These are phyloP conservation scores for Pissodes strobi DNA, from an alignment of 1,140 invertebrate species.

Conservation along the genomic window DNA sequence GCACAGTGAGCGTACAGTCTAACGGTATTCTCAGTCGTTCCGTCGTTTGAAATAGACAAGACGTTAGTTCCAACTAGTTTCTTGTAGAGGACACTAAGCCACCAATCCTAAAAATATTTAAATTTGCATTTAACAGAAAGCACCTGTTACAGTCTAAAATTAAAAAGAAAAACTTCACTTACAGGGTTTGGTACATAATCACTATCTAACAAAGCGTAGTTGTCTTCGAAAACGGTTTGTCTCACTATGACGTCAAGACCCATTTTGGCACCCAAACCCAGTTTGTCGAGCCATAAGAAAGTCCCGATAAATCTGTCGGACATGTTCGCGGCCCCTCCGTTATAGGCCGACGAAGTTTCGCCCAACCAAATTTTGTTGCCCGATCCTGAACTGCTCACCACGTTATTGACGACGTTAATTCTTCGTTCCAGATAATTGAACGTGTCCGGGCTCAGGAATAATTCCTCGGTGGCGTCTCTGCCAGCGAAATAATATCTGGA, in stretches of 20 bases:
- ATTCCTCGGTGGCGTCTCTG: slow-evolving; percentile 61
- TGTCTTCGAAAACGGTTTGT: slow-evolving; percentile 69
- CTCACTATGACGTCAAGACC: slow-evolving; percentile 71
- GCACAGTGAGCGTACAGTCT: slow-evolving; percentile 70
- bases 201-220: slow-evolving; percentile 70
- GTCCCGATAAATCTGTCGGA: slow-evolving; percentile 74
- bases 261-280: slow-evolving; percentile 69
- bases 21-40: slow-evolving; percentile 52
- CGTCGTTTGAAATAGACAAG: slow-evolving; percentile 56
- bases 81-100: slow-evolving; percentile 73
- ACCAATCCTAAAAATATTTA: slow-evolving; percentile 74
- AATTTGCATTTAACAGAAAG: not conserved
- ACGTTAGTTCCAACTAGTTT: slow-evolving; percentile 70
- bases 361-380: slow-evolving; percentile 68
- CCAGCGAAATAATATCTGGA: slow-evolving; percentile 74
- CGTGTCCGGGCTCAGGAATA: slow-evolving; percentile 68
- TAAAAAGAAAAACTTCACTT: not conserved
- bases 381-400: slow-evolving; percentile 57
- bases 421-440: slow-evolving; percentile 66
- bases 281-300: slow-evolving; percentile 79
- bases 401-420: slow-evolving; percentile 61
- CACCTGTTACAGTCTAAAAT: not conserved
- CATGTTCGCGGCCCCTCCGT: slow-evolving; percentile 71
- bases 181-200: slow-evolving; percentile 63
- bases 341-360: slow-evolving; percentile 77